Evolutionary conservation across 2,888 invertebrate genomes (phyloP).

Genomic region (Parasteatoda lunata): DNA sequence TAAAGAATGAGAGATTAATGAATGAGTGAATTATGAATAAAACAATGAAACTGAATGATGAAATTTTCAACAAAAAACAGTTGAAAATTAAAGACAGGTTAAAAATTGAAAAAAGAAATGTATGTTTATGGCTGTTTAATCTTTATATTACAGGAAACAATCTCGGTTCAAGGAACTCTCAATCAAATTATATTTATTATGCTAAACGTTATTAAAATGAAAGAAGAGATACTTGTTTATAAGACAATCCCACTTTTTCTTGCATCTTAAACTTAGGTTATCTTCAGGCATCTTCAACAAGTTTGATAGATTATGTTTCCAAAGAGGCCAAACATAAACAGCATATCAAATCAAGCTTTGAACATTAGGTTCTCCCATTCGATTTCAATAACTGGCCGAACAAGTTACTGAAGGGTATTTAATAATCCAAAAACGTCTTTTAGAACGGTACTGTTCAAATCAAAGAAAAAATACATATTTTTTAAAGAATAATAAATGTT

Average conservation of each 20-base stretch:
- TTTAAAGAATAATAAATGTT: too few species aligned
- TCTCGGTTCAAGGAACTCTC: slow-evolving; percentile 20
- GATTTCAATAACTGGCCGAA: neutral
- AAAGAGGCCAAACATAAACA: slow-evolving; percentile 31
- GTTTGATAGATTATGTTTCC: slow-evolving; percentile 13
- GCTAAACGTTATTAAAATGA: neutral
- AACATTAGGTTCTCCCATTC: too few species aligned
- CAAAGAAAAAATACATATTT: too few species aligned
- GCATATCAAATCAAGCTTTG: slow-evolving; percentile 19
- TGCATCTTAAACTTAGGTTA: neutral
- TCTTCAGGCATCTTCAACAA: neutral
- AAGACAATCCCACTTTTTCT: neutral
- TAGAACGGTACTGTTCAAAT: too few species aligned
- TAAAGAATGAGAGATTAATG: too few species aligned
- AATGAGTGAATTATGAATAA: too few species aligned
- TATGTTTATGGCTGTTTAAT: neutral
- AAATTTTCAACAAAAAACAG: too few species aligned
- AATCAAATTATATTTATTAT: neutral
- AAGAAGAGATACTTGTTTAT: neutral
- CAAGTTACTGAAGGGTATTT: neutral
- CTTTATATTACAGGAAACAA: neutral
- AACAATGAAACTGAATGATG: too few species aligned
- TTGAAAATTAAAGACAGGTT: too few species aligned
- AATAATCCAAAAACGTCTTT: slow-evolving; percentile 1
- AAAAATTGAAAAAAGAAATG: neutral